phyloP scores from a whole-genome alignment of 2,888 invertebrate species.

The Lymantria dispar region DNA sequence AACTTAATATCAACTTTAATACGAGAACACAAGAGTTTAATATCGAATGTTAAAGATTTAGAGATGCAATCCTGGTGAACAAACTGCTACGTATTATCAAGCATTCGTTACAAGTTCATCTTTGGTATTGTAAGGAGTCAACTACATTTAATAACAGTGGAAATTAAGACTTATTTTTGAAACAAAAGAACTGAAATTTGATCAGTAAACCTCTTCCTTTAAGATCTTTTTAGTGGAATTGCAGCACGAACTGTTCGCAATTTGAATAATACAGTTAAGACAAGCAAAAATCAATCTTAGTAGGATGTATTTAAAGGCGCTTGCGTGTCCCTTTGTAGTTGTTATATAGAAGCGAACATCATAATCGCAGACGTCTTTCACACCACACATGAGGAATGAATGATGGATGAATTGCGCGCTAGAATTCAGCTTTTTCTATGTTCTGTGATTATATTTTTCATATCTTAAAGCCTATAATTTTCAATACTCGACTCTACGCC shows the following conservation, averaged over 20 bases:
- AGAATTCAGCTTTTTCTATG: slow-evolving; percentile 67
- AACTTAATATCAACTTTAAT: slow-evolving; percentile 25
- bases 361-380: slow-evolving; percentile 75
- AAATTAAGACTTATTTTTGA: neutral
- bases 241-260: slow-evolving; percentile 41
- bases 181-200: slow-evolving; percentile 1
- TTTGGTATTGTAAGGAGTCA: slow-evolving; percentile 5
- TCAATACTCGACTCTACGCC: slow-evolving; percentile 34
- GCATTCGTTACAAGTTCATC: slow-evolving; percentile 46
- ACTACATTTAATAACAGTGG: neutral
- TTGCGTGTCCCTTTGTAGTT: slow-evolving; percentile 10
- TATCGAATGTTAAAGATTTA: slow-evolving; percentile 9
- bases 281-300: slow-evolving; percentile 55
- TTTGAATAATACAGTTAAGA: slow-evolving; percentile 33
- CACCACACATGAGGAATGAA: slow-evolving; percentile 65
- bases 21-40: slow-evolving; percentile 15
- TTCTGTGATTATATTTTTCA: slow-evolving; percentile 34
- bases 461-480: slow-evolving; percentile 1
- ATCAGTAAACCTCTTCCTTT: neutral
- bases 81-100: slow-evolving; percentile 47
- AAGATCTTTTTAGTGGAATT: neutral
- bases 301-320: slow-evolving; percentile 42
- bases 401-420: slow-evolving; percentile 72
- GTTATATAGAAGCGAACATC: slow-evolving; percentile 55
- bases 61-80: slow-evolving; percentile 53